phyloP scores from a whole-genome alignment of 2,797 vertebrate species.

The Enteromius unitaeniatus region DNA sequence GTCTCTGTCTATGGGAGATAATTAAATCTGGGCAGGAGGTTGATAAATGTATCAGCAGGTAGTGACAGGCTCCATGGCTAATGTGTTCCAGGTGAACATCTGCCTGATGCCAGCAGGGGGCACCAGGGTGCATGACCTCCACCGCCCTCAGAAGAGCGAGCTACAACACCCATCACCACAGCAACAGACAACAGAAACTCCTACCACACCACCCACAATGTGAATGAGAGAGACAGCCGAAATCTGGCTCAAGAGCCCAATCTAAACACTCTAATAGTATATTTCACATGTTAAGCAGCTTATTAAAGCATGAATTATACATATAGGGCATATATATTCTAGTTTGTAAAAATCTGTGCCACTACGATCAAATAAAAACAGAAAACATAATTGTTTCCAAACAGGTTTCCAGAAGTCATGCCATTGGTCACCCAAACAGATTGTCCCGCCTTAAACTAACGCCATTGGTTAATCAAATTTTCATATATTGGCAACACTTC shows the following conservation, averaged over 20 bases:
- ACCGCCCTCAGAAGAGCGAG: constrained; percentile 16
- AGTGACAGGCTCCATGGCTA: constrained; percentile 56
- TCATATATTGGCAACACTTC: neutral
- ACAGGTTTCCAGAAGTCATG: neutral
- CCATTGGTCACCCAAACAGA: neutral
- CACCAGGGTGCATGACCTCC: constrained; percentile 43
- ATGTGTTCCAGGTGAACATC: constrained; percentile 50
- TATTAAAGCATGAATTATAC: neutral
- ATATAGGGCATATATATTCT: neutral
- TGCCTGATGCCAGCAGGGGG: constrained; percentile 41
- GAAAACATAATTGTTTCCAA: neutral
- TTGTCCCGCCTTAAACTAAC: neutral
- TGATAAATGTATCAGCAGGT: constrained; percentile 48
- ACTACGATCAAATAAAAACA: neutral
- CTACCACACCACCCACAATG: neutral
- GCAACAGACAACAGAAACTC: constrained; percentile 22
- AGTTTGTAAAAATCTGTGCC: neutral
- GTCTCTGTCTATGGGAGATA: constrained; percentile 35
- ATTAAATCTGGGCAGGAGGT: constrained; percentile 47
- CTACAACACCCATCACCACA: constrained; percentile 27
- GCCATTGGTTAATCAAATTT: neutral
- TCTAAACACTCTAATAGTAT: neutral
- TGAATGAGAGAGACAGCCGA: neutral
- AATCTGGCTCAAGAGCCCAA: neutral
- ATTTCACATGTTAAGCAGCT: neutral